Evolutionary conservation across 2,888 invertebrate genomes (phyloP).

Genomic region (Malthinus seriepunctatus): DNA sequence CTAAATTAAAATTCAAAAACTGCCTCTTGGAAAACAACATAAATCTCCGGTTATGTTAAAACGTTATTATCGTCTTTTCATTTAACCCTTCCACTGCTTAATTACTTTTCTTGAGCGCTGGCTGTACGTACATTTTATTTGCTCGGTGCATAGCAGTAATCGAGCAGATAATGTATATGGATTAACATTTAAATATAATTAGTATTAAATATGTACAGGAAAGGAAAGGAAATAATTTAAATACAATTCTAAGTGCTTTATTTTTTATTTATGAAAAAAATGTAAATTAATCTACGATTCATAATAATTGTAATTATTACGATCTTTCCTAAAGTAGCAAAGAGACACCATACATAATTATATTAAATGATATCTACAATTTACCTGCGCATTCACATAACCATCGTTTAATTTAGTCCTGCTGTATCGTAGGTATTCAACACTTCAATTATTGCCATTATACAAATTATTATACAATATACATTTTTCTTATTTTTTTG

Average conservation of each 20-base stretch:
- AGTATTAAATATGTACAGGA: too few species aligned
- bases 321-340: conserved; percentile 42
- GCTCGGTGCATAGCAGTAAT: too few species aligned
- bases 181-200: too few species aligned
- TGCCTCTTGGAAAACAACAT: too few species aligned
- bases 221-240: background rate
- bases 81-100: too few species aligned
- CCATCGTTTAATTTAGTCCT: conserved; percentile 42
- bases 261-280: conserved; percentile 71
- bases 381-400: conserved; percentile 34
- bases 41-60: too few species aligned
- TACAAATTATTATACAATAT: conserved; percentile 43
- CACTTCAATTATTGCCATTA: conserved; percentile 44
- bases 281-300: conserved; percentile 66
- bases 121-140: too few species aligned
- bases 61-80: too few species aligned
- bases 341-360: conserved; percentile 44
- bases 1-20: too few species aligned
- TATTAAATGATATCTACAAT: conserved; percentile 47
- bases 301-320: conserved; percentile 44
- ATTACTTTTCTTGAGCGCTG: too few species aligned
- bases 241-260: conserved; percentile 51
- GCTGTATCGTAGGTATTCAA: conserved; percentile 36
- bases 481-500: conserved; percentile 27
- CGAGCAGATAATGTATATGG: too few species aligned